Evolutionary conservation across 2,113 vertebrate genomes (phyloP).

Genomic region (Reinhardtius hippoglossoides): DNA sequence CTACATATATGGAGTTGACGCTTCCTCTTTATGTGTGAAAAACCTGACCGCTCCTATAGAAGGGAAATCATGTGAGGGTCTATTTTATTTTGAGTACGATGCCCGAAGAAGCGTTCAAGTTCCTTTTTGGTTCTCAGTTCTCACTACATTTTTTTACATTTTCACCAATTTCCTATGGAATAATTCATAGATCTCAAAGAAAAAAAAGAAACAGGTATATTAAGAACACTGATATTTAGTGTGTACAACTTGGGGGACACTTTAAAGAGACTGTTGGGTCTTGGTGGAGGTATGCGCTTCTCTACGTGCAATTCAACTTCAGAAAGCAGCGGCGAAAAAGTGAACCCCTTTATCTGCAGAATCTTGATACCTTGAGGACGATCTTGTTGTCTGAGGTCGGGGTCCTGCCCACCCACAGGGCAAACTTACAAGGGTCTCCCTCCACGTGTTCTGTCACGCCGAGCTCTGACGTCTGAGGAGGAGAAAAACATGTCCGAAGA

Average conservation of each 20-base stretch:
- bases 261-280: no score
- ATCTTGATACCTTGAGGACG: slow-evolving; percentile 92
- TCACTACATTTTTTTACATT: neutral
- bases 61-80: neutral
- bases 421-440: slow-evolving; percentile 98
- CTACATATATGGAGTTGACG: slow-evolving; percentile 28
- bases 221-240: no score
- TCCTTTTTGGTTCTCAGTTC: neutral
- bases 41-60: slow-evolving; percentile 24
- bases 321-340: neutral
- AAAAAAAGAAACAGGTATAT: no score
- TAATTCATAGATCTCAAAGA: no score
- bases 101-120: neutral
- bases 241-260: no score
- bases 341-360: neutral
- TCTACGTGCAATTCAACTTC: no score
- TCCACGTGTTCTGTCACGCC: slow-evolving; percentile 98
- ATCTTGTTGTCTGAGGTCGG: slow-evolving; percentile 99
- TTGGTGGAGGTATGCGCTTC: no score
- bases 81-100: slow-evolving; percentile 9
- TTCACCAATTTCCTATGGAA: no score
- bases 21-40: slow-evolving; percentile 22
- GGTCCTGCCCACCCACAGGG: slow-evolving; percentile 96
- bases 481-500: neutral
- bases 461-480: slow-evolving; percentile 92